These are phyloP conservation scores for Drosophila neotestacea DNA, from an alignment of 2,888 invertebrate genomes.

Conservation along the genomic window DNA sequence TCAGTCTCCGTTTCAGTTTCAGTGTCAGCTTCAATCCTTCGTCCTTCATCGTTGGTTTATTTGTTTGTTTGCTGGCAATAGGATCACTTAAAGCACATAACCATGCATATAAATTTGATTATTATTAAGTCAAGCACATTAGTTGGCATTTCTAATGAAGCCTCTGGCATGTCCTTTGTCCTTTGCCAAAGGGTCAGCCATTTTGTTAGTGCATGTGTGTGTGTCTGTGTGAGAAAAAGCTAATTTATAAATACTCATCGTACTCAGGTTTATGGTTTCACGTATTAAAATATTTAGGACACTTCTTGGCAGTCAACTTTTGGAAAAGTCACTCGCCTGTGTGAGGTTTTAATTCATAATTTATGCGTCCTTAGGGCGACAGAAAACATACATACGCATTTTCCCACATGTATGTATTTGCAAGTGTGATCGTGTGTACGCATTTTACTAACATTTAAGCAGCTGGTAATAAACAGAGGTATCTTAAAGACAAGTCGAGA, in stretches of 20 bases:
- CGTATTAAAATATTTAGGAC: conserved; percentile 77
- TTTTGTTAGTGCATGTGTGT: conserved; percentile 25
- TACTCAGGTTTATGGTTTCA: conserved; percentile 71
- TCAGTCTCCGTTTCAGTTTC: conserved; percentile 5
- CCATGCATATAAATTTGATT: conserved; percentile 84
- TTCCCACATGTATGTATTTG: background rate
- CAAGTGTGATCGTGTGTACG: background rate
- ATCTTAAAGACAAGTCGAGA: background rate
- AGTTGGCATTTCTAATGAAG: conserved; percentile 77
- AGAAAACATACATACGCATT: conserved; percentile 20
- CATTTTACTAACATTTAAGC: conserved; percentile 33
- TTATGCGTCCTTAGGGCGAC: conserved; percentile 66
- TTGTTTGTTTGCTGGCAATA: conserved; percentile 48
- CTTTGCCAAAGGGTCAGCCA: conserved; percentile 64
- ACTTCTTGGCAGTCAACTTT: conserved; percentile 59
- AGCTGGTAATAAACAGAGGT: conserved; percentile 1
- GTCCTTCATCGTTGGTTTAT: conserved; percentile 22
- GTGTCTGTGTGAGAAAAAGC: conserved; percentile 44
- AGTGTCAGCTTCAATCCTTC: conserved; percentile 3
- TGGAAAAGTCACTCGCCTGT: conserved; percentile 33
- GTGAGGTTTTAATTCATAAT: conserved; percentile 67
- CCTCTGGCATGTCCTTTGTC: conserved; percentile 24
- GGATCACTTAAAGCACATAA: conserved; percentile 81
- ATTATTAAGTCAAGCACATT: conserved; percentile 83
- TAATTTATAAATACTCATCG: conserved; percentile 72